Percentiles rank a stretch among this genome's conserved stretches.
phyloP scores from a whole-genome alignment of 2,113 vertebrate species.

The Anser cygnoides region DNA sequence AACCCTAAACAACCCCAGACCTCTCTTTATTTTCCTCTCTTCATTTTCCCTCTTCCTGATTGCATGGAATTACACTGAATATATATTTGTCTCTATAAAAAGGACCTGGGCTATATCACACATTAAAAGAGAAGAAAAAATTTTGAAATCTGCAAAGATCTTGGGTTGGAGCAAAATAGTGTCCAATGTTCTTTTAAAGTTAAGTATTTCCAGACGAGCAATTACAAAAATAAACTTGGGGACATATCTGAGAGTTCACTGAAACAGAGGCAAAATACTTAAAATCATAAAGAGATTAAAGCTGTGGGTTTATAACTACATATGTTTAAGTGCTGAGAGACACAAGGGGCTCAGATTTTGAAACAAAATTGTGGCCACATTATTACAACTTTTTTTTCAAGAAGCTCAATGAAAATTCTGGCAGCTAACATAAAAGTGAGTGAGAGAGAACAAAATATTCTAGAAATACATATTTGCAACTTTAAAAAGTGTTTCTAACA shows the following conservation, averaged over 20 bases:
- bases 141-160: background rate
- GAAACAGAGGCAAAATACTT: background rate
- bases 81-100: background rate
- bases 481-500: background rate
- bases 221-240: background rate
- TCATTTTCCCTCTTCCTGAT: background rate
- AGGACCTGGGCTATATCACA: background rate
- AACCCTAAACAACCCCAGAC: background rate
- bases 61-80: background rate
- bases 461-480: background rate
- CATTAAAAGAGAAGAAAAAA: background rate
- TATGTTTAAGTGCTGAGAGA: background rate
- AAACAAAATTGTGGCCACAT: background rate
- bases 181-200: background rate
- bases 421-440: background rate
- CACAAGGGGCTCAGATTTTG: background rate
- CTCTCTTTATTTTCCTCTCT: background rate
- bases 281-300: background rate
- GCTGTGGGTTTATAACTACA: background rate
- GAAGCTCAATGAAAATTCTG: background rate
- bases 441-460: background rate
- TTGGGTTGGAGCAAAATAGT: background rate
- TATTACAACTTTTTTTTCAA: background rate
- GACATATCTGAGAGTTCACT: background rate
- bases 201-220: background rate